These are phyloP conservation scores for Scolopax mira DNA, from an alignment of 2,113 vertebrate genomes.

Conservation along the genomic window DNA sequence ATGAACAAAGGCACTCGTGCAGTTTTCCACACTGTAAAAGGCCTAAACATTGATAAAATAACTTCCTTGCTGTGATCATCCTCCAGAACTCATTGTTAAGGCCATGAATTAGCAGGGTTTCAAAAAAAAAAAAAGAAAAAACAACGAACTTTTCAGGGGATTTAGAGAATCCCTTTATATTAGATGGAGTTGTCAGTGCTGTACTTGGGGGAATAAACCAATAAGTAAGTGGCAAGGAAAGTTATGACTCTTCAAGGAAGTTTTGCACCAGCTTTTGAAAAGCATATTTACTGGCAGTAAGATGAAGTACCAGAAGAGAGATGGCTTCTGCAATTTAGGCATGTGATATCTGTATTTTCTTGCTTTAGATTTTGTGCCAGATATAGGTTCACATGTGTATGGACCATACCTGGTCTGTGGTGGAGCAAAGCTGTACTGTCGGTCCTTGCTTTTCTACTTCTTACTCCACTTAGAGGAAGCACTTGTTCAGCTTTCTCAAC, in stretches of 20 bases:
- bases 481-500: background rate
- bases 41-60: conserved; percentile 13
- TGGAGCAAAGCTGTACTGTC: background rate
- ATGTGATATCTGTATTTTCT: background rate
- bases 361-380: background rate
- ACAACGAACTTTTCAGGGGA: background rate
- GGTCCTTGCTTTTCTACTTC: background rate
- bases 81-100: conserved; percentile 8
- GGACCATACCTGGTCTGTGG: background rate
- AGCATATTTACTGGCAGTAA: background rate
- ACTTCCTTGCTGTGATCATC: background rate
- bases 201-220: background rate
- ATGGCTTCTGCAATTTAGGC: background rate
- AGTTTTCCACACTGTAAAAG: background rate
- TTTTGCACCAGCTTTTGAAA: background rate
- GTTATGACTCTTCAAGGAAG: background rate
- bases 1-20: background rate
- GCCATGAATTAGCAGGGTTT: conserved; percentile 21
- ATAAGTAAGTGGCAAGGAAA: background rate
- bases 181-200: background rate
- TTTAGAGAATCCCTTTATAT: conserved; percentile 34
- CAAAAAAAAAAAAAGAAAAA: background rate
- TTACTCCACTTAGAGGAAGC: background rate
- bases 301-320: background rate
- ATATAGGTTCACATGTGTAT: background rate